Conservation (phyloP, 2,888 invertebrate species). For the Hypercompe scribonia region DNA sequence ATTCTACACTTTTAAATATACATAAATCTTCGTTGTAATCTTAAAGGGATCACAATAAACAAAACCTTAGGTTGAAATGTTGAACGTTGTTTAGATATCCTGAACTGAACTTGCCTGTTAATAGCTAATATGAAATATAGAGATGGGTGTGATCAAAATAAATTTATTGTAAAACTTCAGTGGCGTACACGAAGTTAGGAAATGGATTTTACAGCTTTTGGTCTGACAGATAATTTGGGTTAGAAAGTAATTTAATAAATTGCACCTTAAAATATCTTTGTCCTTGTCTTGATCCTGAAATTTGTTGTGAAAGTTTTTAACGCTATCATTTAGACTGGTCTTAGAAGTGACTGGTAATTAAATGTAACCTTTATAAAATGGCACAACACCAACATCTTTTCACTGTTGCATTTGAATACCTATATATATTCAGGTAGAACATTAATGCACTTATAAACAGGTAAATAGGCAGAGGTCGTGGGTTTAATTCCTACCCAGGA, state of each 20-base stretch:
- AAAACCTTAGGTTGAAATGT: conserved; percentile 30
- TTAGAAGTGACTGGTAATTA: too few species aligned
- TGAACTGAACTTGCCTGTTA: conserved; percentile 53
- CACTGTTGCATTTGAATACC: too few species aligned
- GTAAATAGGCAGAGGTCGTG: too few species aligned
- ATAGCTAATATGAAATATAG: conserved; percentile 59
- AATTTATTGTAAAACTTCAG: conserved; percentile 64
- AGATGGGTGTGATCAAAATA: conserved; percentile 59
- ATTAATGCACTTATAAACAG: too few species aligned
- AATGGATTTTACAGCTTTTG: conserved; percentile 46
- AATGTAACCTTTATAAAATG: too few species aligned
- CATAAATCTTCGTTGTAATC: not conserved
- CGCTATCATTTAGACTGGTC: not conserved
- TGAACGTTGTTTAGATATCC: conserved; percentile 43
- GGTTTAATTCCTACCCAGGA: too few species aligned
- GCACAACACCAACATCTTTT: too few species aligned
- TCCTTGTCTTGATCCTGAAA: not conserved
- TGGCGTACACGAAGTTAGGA: conserved; percentile 32
- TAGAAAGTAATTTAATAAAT: conserved; percentile 13
- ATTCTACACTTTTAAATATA: not conserved
- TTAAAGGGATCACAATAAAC: conserved; percentile 13
- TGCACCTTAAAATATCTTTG: not conserved
- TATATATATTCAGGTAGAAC: too few species aligned
- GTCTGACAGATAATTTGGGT: conserved; percentile 17
- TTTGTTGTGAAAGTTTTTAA: not conserved